Conservation (phyloP, 2,797 vertebrate species). For the Staurois parvus region DNA sequence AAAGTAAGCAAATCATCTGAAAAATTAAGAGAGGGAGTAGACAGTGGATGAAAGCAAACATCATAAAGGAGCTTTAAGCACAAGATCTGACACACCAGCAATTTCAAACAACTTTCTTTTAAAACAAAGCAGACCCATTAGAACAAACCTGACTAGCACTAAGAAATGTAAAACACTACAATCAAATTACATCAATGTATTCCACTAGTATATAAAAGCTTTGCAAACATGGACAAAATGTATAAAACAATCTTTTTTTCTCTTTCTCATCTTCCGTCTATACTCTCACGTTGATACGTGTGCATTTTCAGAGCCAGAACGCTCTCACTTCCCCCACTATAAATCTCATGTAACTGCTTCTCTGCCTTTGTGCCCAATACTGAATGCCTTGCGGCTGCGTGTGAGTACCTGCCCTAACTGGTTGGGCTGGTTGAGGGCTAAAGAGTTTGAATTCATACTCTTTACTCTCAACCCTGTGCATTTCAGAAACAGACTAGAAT, state of each 20-base stretch:
- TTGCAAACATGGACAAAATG: background rate
- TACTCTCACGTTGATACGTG: conserved; percentile 31
- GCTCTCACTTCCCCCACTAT: conserved; percentile 31
- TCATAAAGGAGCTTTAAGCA: conserved; percentile 6
- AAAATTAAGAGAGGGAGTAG: conserved; percentile 3
- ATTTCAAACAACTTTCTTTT: conserved; percentile 20
- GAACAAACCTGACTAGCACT: background rate
- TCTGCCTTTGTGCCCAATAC: conserved; percentile 75
- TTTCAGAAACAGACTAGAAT: conserved; percentile 81
- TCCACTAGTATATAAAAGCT: background rate
- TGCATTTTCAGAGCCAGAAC: conserved; percentile 29
- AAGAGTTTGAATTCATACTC: conserved; percentile 85
- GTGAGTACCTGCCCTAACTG: conserved; percentile 92
- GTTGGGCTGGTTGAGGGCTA: conserved; percentile 93
- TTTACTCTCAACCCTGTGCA: conserved; percentile 66
- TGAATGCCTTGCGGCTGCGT: conserved; percentile 72
- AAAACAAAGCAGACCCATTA: conserved; percentile 3
- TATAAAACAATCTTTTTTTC: background rate
- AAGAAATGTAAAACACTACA: background rate
- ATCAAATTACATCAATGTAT: background rate
- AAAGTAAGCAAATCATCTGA: background rate
- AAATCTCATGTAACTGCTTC: conserved; percentile 65
- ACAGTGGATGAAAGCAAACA: conserved; percentile 9
- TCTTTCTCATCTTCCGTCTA: background rate
- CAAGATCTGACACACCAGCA: conserved; percentile 21